Conservation (phyloP, 2,888 invertebrate genomes). For the Apotomis turbidana region DNA sequence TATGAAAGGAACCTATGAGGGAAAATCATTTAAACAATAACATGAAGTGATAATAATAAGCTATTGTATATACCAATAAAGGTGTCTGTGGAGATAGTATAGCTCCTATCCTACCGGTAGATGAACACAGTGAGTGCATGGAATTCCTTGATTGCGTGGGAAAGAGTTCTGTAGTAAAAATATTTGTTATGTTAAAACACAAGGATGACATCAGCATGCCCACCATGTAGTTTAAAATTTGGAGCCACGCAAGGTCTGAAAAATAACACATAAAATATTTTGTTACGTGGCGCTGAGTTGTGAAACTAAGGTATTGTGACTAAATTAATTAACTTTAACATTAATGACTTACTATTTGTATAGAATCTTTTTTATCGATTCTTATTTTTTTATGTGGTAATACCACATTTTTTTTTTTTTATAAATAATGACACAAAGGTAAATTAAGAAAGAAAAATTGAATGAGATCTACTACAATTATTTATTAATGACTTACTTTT, state of each 20-base stretch:
- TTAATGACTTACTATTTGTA: conserved; percentile 72
- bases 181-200: conserved; percentile 85
- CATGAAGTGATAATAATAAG: neutral
- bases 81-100: conserved; percentile 87
- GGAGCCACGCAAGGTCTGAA: conserved; percentile 71
- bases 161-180: conserved; percentile 87
- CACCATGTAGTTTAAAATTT: conserved; percentile 80
- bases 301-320: too few species aligned
- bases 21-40: too few species aligned
- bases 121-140: conserved; percentile 86
- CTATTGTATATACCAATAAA: conserved; percentile 76
- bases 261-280: conserved; percentile 28
- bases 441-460: too few species aligned
- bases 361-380: too few species aligned
- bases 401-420: too few species aligned
- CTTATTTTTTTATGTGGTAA: too few species aligned
- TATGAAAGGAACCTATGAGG: too few species aligned
- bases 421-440: too few species aligned
- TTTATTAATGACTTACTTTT: conserved; percentile 67
- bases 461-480: too few species aligned
- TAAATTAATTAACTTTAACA: neutral
- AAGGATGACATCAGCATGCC: conserved; percentile 86
- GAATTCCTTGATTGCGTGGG: conserved; percentile 87
- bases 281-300: too few species aligned
- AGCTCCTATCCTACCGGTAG: conserved; percentile 86